Evolutionary conservation across 2,888 invertebrate genomes (phyloP), one percentile per base, ranked within the genome.

Genomic region (Mantis religiosa): DNA sequence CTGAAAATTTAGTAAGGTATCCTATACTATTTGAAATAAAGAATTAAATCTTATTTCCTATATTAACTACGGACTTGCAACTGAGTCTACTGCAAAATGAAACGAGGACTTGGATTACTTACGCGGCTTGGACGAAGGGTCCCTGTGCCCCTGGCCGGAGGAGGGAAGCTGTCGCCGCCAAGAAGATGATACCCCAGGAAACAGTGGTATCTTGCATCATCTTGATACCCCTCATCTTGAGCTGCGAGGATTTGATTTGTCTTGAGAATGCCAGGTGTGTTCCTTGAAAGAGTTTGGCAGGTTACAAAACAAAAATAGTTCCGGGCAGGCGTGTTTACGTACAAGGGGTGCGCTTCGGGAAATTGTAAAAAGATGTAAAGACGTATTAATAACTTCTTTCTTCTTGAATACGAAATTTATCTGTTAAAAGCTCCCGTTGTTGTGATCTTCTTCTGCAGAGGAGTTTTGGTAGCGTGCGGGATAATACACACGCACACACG

Each of bases 61-160:
- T 27, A 27, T 28, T 83, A 27, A 27, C 28, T 83, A 20, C 28
- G 4, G 15, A 1, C 2, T 83, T 83, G 12, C 28, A 30, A 83
- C n/a, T 28, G n/a, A 28, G 15, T 83, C 27, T 30, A 83, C 14
- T 25, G 15, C 3, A 28, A 2, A 3, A n/a, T 83, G 28, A 28
- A 25, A 20, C n/a, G 3, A 83, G 20, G 15, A 25, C 4, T n/a
- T 89, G 28, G 3, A 90, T 91, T 94, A 95, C 95, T 95, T 92
- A 95, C 95, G 95, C 95, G 93, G 95, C 95, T 89, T 93, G 92
- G 91, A 93, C 93, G 92, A 93, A 93, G 90, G 93, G 92, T 90
- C 92, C 92, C 94, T 92, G 94, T 94, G 92, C 95, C 95, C 92
- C 95, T 93, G 91, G 95, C 94, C 91, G 95, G 94, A 92, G 94